Base-by-base conservation (phyloP, 2,888 invertebrate genomes). In the Drosophila austrosaltans region DNA sequence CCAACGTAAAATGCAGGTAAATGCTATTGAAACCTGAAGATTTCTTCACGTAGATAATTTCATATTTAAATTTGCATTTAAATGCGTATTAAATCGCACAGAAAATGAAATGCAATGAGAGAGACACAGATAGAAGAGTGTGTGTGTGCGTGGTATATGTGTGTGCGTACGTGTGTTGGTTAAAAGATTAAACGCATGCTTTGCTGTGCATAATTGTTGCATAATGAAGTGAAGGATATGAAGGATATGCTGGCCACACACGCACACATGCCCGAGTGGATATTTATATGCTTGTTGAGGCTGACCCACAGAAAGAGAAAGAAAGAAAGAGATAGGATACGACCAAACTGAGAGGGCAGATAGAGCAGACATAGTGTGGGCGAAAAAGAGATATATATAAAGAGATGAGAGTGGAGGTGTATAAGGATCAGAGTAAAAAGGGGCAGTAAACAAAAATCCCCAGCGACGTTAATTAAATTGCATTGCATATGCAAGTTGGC, bases 221-320 rank as follows among this genome's bases (percentile, higher is more conserved):
- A 83, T 86, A 86, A 86, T 86, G 85, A 86, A 86, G 88, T 86
- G 88, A 80, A 86, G 80, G 87, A 85, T 85, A 87, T 85, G 85
- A 84, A 85, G 79, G 86, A 86, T 86, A 77, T 87, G 78, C 77
- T 76, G 78, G 67, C 54, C 69, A 66, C 39, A 59, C 67, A 25
- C 53, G 53, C 61, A 44, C 67, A 72, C 70, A 73, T 71, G 80
- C 63, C 69, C 78, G 80, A 82, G 80, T 87, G 87, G 78, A 80
- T 83, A 84, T 87, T 87, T 84, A 84, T 87, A 82, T 80, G 82
- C 71, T 72, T 81, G 78, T 59, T 68, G 76, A 75, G 78, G 58
- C 70, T 76, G 81, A 72, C 86, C 86, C 28, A 44, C 42, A 39
- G 53, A 36, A 53, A 25, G 54, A 40, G 56, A n/a, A n/a, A 53